Conservation (phyloP, 2,888 invertebrate species). For the Dolichomitus sp. region DNA sequence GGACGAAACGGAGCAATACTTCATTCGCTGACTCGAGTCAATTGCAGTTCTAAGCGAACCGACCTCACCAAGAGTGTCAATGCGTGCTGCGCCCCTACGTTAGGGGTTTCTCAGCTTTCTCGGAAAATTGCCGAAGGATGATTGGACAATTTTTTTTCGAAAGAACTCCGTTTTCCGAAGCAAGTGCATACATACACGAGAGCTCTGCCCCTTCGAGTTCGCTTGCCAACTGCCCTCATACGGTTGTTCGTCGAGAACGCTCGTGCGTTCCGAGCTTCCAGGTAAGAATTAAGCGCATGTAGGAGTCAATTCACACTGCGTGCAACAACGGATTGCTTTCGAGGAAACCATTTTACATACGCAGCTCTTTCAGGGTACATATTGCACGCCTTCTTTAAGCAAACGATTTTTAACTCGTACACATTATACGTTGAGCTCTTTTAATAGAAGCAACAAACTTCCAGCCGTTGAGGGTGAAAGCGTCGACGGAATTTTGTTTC, state of each 20-base stretch:
- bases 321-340: conserved; percentile 55
- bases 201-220: conserved; percentile 7
- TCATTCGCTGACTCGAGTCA: conserved; percentile 7
- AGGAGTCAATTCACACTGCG: conserved; percentile 44
- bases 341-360: conserved; percentile 57
- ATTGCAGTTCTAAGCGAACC: background rate
- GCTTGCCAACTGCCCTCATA: conserved; percentile 20
- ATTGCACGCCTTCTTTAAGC: conserved; percentile 12
- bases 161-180: conserved; percentile 35
- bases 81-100: background rate
- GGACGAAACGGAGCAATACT: background rate
- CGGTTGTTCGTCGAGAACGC: conserved; percentile 27
- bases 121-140: conserved; percentile 43
- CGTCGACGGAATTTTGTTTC: background rate
- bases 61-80: conserved; percentile 6
- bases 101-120: conserved; percentile 7
- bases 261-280: conserved; percentile 45
- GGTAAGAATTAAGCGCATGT: conserved; percentile 57
- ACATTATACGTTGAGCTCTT: background rate
- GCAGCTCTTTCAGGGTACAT: background rate
- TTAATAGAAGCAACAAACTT: background rate
- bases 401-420: background rate
- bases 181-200: background rate
- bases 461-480: background rate
- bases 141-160: conserved; percentile 47